Evolutionary conservation across 2,888 invertebrate species (phyloP).

Genomic region (Timema podura): DNA sequence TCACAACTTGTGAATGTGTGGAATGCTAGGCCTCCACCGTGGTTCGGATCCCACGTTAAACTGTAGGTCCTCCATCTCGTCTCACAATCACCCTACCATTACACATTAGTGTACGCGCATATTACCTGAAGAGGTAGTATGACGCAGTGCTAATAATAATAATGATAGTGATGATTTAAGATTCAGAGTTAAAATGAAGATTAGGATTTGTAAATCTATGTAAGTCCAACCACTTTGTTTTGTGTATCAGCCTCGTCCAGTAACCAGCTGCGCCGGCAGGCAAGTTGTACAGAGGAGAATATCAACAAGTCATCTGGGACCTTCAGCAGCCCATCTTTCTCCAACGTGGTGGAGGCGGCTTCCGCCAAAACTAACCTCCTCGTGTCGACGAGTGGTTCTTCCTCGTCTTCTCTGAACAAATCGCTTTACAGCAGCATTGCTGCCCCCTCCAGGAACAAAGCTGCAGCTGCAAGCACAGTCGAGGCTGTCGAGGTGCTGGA

Average conservation of each 20-base stretch:
- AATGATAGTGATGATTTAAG: too few relatives aligned
- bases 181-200: too few relatives aligned
- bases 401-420: constrained; percentile 42
- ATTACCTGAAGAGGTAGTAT: too few relatives aligned
- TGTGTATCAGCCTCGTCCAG: constrained; percentile 16
- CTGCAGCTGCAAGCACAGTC: constrained; percentile 35
- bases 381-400: constrained; percentile 31
- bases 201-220: too few relatives aligned
- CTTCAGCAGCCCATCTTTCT: not conserved
- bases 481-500: constrained; percentile 62
- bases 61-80: too few relatives aligned
- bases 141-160: too few relatives aligned
- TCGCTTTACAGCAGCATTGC: constrained; percentile 38
- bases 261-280: constrained; percentile 39
- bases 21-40: too few relatives aligned
- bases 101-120: too few relatives aligned
- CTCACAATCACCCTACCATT: too few relatives aligned
- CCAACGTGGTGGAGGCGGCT: constrained; percentile 21
- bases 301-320: constrained; percentile 19
- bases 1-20: too few relatives aligned
- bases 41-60: too few relatives aligned
- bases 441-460: constrained; percentile 40
- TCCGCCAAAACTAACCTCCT: constrained; percentile 26
- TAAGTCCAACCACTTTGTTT: too few relatives aligned
- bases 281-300: constrained; percentile 51